Conservation (phyloP, 2,113 vertebrate genomes). For the Trogon melanurus region DNA sequence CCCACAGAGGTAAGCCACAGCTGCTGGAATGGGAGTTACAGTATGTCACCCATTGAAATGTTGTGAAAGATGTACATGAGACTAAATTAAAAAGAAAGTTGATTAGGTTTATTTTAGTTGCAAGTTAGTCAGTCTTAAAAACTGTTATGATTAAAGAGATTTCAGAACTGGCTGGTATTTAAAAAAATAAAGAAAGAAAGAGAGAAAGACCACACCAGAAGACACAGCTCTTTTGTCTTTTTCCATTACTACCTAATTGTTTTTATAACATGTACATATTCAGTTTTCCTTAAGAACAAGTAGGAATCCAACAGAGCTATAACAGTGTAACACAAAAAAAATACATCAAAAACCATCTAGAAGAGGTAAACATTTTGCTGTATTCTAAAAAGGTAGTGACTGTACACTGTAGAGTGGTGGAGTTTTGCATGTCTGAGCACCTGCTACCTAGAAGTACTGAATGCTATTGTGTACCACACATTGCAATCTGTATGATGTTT, state of each 20-base stretch:
- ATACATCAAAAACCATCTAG: not conserved
- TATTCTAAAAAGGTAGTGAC: not conserved
- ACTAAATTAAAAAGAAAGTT: not conserved
- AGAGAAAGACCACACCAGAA: not conserved
- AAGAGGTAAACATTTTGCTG: not conserved
- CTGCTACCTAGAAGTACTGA: not conserved
- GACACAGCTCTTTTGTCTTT: not conserved
- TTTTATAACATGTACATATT: not conserved
- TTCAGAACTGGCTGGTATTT: not conserved
- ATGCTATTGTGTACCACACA: not conserved
- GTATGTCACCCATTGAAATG: not conserved
- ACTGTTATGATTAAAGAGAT: not conserved
- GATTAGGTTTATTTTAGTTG: not conserved
- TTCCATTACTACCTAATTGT: not conserved
- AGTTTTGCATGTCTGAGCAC: not conserved
- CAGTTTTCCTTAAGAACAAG: not conserved
- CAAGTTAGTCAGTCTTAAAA: not conserved
- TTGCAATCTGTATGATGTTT: not conserved
- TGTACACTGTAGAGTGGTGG: not conserved
- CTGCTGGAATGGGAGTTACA: not conserved
- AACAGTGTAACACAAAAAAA: not conserved
- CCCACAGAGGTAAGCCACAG: not conserved
- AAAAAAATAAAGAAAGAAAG: not conserved
- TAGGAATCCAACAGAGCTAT: not conserved
- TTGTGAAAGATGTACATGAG: not conserved